Evolutionary conservation across 2,888 invertebrate genomes (phyloP), one percentile per base, ranked within the genome.

Genomic region (Volucella zonaria): DNA sequence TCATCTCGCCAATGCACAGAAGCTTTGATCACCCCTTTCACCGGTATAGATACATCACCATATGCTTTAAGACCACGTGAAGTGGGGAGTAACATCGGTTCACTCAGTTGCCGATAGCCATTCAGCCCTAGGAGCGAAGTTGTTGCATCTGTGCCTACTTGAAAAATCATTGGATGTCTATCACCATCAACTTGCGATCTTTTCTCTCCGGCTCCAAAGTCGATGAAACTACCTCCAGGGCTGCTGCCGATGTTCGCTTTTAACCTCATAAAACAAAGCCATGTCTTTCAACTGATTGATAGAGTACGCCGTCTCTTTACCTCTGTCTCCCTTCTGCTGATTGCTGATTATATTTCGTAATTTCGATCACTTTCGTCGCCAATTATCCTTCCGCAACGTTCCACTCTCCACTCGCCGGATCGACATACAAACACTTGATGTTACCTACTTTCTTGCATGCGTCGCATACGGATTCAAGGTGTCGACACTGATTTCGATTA

Each of bases 381-480:
- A n/a, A 47, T 4, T 47, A 10, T 47, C n/a, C 47, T 47, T 47
- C 47, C 12, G 9, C 3, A 8, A n/a, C 6, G 47, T 12, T 47
- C 47, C 47, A 47, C 47, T n/a, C 12, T n/a, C 47, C n/a, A 47
- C 10, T 23, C n/a, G 6, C 45, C 47, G 62, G 18, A 11, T n/a
- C 12, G 43, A 45, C 43, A 61, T 45, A 6, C 61, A 61, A n/a
- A 61, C 45, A 18, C 45, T 61, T 42, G 15, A 61, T 15, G n/a
- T 61, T 11, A 8, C 61, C 43, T 15, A 15, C 2, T 12, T 18
- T 15, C 1, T 23, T 61, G 23, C 45, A 61, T 1, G 18, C 1
- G 40, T 61, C 61, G 12, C 61, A 61, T n/a, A 61, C 9, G 18
- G 61, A 61, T 8, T 61, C 61, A 15, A 61, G 8, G 8, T 61